Evolutionary conservation across 2,888 invertebrate genomes (phyloP).

Genomic region (Hemaris fuciformis): DNA sequence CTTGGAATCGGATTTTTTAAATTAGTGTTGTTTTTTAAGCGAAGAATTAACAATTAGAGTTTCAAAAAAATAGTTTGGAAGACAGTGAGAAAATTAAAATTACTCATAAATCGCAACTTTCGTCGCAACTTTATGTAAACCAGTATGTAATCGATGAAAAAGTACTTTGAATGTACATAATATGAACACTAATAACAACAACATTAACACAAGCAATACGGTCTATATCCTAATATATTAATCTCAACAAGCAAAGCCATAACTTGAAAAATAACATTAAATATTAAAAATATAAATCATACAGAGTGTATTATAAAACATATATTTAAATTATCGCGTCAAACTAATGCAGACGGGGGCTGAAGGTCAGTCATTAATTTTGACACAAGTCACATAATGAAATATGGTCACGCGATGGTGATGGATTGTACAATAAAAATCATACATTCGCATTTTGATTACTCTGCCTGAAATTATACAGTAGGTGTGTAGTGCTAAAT

Average conservation of each 20-base stretch:
- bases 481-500: background rate
- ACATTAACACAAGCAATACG: background rate
- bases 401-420: conserved; percentile 44
- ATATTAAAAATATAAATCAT: conserved; percentile 15
- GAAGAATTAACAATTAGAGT: no score
- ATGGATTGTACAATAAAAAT: conserved; percentile 28
- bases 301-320: conserved; percentile 19
- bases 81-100: no score
- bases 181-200: background rate
- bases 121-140: no score
- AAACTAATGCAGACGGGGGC: conserved; percentile 34
- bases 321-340: conserved; percentile 21
- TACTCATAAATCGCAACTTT: no score
- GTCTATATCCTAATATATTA: background rate
- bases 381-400: conserved; percentile 53
- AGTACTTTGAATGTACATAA: no score
- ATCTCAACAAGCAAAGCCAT: background rate
- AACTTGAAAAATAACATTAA: conserved; percentile 1
- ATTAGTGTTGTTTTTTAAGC: background rate
- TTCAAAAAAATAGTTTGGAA: no score
- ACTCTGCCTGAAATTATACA: conserved; percentile 13
- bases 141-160: no score
- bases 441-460: conserved; percentile 25
- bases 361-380: conserved; percentile 48
- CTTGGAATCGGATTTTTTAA: background rate